These are phyloP conservation scores for Mohoua ochrocephala DNA, from an alignment of 2,113 vertebrate species.

Conservation along the genomic window DNA sequence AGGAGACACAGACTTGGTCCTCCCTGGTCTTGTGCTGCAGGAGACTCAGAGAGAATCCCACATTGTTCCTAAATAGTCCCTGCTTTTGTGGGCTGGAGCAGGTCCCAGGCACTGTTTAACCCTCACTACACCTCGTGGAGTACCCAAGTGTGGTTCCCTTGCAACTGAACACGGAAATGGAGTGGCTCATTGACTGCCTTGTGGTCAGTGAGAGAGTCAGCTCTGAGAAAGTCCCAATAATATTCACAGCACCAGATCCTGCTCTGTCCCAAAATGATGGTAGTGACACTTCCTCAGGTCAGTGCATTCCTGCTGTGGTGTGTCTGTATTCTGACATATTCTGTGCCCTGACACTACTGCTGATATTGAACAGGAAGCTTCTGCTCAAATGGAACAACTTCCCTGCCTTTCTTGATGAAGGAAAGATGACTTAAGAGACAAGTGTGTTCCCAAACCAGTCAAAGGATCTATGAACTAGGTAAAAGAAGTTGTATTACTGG, in stretches of 20 bases:
- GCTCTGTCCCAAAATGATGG: not conserved
- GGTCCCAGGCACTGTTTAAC: not conserved
- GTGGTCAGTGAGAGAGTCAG: not conserved
- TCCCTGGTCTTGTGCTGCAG: not conserved
- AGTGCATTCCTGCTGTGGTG: not conserved
- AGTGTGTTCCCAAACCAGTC: not conserved
- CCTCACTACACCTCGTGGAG: accelerated
- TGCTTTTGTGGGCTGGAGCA: not conserved
- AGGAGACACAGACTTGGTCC: not conserved
- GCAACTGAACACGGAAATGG: not conserved
- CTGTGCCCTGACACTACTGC: not conserved
- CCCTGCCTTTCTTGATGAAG: not conserved
- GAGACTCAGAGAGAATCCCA: not conserved
- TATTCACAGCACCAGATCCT: not conserved
- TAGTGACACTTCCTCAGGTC: not conserved
- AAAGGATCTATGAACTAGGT: not conserved
- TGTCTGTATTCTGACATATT: not conserved
- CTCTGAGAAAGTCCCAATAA: not conserved
- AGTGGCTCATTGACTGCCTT: not conserved
- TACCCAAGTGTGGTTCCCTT: not conserved
- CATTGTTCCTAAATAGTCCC: not conserved
- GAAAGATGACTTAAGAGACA: not conserved
- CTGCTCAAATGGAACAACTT: not conserved
- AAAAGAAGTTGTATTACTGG: not conserved
- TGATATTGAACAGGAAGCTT: not conserved